Percentiles rank a stretch among this genome's conserved stretches.
phyloP scores from a whole-genome alignment of 2,797 vertebrate species.

The Gobio occitaniae region DNA sequence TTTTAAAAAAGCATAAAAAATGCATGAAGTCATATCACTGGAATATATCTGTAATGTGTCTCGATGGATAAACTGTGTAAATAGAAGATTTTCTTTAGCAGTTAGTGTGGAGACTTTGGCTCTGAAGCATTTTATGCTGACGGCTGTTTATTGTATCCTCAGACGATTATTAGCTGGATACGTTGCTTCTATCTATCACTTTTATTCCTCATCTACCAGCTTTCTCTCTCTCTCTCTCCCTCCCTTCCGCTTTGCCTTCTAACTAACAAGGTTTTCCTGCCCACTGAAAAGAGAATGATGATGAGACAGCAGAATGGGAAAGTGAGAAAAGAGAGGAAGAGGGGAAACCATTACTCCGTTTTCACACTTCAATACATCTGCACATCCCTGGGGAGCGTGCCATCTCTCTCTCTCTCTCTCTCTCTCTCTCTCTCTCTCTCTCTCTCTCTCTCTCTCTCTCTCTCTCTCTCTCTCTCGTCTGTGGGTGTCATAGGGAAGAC shows the following conservation, averaged over 20 bases:
- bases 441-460: constrained; percentile 32
- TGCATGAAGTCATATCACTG: neutral
- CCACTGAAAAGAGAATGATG: constrained; percentile 73
- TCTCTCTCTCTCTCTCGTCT: neutral
- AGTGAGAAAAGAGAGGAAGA: constrained; percentile 60
- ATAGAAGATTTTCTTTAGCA: neutral
- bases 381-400: constrained; percentile 64
- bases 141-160: constrained; percentile 40
- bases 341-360: constrained; percentile 72
- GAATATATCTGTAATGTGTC: neutral
- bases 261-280: constrained; percentile 59
- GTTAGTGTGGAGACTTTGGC: neutral
- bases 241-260: constrained; percentile 18
- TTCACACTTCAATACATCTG: constrained; percentile 71
- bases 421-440: constrained; percentile 4
- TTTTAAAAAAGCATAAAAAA: neutral
- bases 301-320: constrained; percentile 76
- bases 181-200: constrained; percentile 20
- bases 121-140: constrained; percentile 7
- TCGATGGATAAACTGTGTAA: neutral
- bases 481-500: constrained; percentile 12
- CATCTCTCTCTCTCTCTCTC: constrained; percentile 60
- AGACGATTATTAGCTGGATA: constrained; percentile 29
- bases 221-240: constrained; percentile 2
- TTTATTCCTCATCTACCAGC: constrained; percentile 12